Base-by-base conservation (phyloP, 2,888 invertebrate genomes). In the Pasiphila rectangulata region DNA sequence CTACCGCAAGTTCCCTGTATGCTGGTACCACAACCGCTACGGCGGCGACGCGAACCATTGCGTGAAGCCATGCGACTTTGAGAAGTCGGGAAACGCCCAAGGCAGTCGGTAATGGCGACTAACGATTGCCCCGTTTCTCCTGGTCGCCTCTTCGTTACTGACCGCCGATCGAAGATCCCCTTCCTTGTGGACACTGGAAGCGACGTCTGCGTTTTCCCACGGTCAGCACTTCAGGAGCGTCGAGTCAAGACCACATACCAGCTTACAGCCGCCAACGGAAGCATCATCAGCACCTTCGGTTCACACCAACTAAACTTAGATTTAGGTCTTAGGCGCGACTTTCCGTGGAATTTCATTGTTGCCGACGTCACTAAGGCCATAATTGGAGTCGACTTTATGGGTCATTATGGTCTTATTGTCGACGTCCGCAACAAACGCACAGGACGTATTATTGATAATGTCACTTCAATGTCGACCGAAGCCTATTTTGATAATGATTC, bases 201-300 rank as follows among this genome's bases (percentile, higher is more conserved):
- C n/a, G n/a, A 60, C 32, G 24, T 59, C 25, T 61, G 56, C 30
- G 57, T 46, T 16, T 27, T 25, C 6, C 54, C 53, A 10, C 51
- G 46, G 7, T 27, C 41, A 0, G 24, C 49, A 7, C 29, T 51
- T 3, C 42, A 20, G 3, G 40, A 57, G 7, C 54, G 52, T 4
- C 54, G 57, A 7, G 4, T 15, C 2, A 39, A 35, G 12, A 51
- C 51, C 2, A 13, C 17, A 4, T 57, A 46, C 17, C 7, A 51
- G 1, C 23, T 61, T 1, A 39, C 19, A 19, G 66, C 65, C 0
- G 66, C 64, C 0, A 65, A 66, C 32, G 64, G 64, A 2, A 37
- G 54, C 0, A 2, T 15, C 0, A 65, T 66, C 0, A 24, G 45
- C 1, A 64, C 64, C 0, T 65, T 54, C 23, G 65, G 65, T 1